These are phyloP conservation scores for Lota lota DNA, from an alignment of 2,113 vertebrate genomes.

Conservation along the genomic window DNA sequence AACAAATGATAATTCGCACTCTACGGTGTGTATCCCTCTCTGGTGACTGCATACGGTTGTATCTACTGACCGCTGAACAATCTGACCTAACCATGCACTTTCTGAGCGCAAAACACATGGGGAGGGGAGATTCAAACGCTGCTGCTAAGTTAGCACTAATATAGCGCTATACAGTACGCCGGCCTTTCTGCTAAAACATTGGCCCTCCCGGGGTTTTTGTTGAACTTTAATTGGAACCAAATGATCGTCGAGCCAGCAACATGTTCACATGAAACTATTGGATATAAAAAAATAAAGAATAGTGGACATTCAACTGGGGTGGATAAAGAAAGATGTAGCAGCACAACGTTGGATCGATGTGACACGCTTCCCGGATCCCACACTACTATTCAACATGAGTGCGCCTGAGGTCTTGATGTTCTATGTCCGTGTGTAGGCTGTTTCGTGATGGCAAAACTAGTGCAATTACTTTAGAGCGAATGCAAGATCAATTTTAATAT, in stretches of 20 bases:
- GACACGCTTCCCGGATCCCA: neutral
- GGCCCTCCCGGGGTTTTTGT: slow-evolving; percentile 5
- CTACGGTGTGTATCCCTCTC: no score
- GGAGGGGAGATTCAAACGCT: no score
- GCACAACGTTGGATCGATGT: neutral
- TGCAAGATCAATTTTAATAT: neutral
- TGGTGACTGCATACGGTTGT: no score
- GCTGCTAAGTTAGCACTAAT: no score
- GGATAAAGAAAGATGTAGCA: neutral
- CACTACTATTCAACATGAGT: no score
- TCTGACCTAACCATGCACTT: no score
- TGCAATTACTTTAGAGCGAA: neutral
- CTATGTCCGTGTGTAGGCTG: neutral
- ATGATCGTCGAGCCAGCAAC: slow-evolving; percentile 43
- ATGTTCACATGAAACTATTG: no score
- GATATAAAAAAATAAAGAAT: slow-evolving; percentile 16
- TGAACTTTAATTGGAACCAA: slow-evolving; percentile 53
- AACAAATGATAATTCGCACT: no score
- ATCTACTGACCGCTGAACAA: no score
- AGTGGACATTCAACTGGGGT: slow-evolving; percentile 16
- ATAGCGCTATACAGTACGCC: no score
- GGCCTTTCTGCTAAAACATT: neutral
- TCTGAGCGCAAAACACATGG: no score
- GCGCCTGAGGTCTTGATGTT: no score
- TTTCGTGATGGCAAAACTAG: neutral